phyloP scores from a whole-genome alignment of 2,888 invertebrate species.

The Scaptomyza polygonia region DNA sequence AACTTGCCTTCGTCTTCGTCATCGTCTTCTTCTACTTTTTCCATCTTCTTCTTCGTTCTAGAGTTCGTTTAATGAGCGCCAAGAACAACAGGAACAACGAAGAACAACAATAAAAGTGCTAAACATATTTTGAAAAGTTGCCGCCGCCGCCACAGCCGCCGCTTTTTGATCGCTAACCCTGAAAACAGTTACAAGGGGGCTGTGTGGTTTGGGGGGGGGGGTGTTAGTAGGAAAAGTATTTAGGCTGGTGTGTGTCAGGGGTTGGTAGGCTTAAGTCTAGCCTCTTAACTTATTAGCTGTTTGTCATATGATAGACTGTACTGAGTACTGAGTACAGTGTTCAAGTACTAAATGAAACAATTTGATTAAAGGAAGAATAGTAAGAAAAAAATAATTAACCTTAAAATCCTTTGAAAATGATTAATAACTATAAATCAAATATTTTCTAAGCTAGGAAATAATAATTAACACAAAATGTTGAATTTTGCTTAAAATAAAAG shows the following conservation, averaged over 20 bases:
- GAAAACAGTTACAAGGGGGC: not conserved
- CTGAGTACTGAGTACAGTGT: not conserved
- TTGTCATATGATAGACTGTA: not conserved
- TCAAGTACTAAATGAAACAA: not conserved
- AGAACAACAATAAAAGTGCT: constrained; percentile 47
- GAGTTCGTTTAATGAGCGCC: constrained; percentile 64
- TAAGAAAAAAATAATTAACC: too few species aligned
- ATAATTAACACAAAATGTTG: too few species aligned
- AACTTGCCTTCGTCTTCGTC: constrained; percentile 16
- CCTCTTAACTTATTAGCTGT: constrained; percentile 6
- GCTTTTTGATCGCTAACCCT: constrained; percentile 34
- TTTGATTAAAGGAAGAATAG: not conserved
- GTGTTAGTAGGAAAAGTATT: too few species aligned
- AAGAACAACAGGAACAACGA: constrained; percentile 47
- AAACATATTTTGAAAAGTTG: constrained; percentile 47
- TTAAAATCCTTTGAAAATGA: too few species aligned
- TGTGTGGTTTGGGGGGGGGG: not conserved
- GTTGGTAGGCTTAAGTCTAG: constrained; percentile 12
- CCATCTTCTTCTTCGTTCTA: constrained; percentile 12
- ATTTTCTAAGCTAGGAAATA: too few species aligned
- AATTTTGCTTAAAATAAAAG: too few species aligned
- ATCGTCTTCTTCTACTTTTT: constrained; percentile 18
- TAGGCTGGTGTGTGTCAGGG: not conserved
- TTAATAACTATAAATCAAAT: too few species aligned
- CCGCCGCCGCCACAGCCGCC: constrained; percentile 33